Conservation (phyloP, 2,888 invertebrate species). For the Monoplex corrugatus region DNA sequence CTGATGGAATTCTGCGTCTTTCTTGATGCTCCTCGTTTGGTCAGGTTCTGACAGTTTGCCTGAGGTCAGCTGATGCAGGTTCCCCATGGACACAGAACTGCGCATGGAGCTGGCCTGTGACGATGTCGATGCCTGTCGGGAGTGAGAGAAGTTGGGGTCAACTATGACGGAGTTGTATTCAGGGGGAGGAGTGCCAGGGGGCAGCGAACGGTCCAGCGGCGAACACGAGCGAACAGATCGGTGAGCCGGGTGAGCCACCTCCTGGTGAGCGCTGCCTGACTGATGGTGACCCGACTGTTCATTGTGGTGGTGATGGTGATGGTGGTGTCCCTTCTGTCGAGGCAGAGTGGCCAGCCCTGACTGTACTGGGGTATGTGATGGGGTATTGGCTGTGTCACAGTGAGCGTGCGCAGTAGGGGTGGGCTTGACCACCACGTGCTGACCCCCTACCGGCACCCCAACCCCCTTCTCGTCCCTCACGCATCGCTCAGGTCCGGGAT, state of each 20-base stretch:
- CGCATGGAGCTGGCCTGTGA: constrained; percentile 57
- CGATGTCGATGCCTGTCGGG: constrained; percentile 46
- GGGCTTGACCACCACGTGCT: constrained; percentile 62
- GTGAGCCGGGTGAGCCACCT: constrained; percentile 12
- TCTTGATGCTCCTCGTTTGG: constrained; percentile 54
- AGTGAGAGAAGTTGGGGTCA: constrained; percentile 47
- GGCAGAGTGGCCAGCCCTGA: constrained; percentile 76
- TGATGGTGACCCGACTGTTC: neutral
- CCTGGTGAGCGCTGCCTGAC: constrained; percentile 34
- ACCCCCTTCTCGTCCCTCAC: constrained; percentile 58
- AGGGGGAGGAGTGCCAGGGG: constrained; percentile 45
- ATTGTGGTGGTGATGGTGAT: neutral
- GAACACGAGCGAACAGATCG: neutral
- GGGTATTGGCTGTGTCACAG: constrained; percentile 63
- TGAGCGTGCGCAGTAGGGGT: constrained; percentile 60
- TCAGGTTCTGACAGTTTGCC: constrained; percentile 51
- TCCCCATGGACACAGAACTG: constrained; percentile 48
- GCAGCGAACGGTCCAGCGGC: constrained; percentile 19
- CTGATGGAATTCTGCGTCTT: constrained; percentile 43
- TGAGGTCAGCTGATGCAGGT: constrained; percentile 36
- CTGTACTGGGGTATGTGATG: constrained; percentile 72
- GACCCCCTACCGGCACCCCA: constrained; percentile 22
- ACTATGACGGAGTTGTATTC: constrained; percentile 12
- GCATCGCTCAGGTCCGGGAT: neutral
- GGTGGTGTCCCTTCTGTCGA: constrained; percentile 67